These are phyloP conservation scores for Trissolcus basalis DNA, from an alignment of 1,140 invertebrate genomes.

Conservation along the genomic window DNA sequence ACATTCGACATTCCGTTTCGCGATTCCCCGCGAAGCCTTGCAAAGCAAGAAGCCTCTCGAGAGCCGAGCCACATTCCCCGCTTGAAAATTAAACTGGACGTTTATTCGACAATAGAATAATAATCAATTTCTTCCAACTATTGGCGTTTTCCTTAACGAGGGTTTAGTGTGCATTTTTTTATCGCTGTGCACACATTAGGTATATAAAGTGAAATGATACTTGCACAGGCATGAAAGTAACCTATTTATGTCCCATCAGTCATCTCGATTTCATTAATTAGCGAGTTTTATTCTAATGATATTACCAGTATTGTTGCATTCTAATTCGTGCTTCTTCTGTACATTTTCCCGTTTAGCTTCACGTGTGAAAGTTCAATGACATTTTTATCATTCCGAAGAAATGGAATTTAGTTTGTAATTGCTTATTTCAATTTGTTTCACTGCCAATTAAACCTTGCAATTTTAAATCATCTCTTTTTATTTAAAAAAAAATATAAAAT, in stretches of 20 bases:
- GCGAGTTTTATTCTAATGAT: slow-evolving; percentile 25
- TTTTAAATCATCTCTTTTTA: no score
- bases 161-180: slow-evolving; percentile 12
- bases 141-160: slow-evolving; percentile 12
- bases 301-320: neutral
- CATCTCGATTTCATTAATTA: slow-evolving; percentile 53
- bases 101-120: slow-evolving; percentile 56
- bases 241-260: slow-evolving; percentile 48
- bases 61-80: slow-evolving; percentile 56
- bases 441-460: no score
- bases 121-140: slow-evolving; percentile 7
- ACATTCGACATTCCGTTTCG: slow-evolving; percentile 49
- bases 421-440: no score
- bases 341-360: neutral
- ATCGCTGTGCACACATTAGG: slow-evolving; percentile 46
- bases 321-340: no score
- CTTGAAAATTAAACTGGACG: slow-evolving; percentile 64
- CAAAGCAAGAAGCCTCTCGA: slow-evolving; percentile 64
- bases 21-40: slow-evolving; percentile 64
- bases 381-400: neutral
- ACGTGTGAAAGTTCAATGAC: neutral
- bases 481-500: no score
- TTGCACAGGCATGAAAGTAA: slow-evolving; percentile 42
- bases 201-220: slow-evolving; percentile 53
- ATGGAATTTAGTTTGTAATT: no score